Evolutionary conservation across 1,140 invertebrate species (phyloP), one percentile per base, ranked within the genome.

Genomic region (Drosophila carrolli): DNA sequence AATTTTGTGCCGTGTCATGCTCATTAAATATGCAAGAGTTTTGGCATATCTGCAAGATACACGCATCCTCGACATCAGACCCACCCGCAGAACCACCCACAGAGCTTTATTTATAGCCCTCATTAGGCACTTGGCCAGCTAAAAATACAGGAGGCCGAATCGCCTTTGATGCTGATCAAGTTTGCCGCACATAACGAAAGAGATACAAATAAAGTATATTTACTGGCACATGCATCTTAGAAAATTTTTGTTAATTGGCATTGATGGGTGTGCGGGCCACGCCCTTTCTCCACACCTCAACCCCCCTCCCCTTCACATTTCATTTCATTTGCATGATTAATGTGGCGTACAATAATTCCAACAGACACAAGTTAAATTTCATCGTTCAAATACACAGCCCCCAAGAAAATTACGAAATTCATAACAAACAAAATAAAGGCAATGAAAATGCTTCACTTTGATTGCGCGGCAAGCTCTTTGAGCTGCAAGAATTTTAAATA

Each of bases 231-330:
- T 67, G 55, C 55, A 67, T 80, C 62, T 50, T 70, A 38, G 53
- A 40, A 51, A 62, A 82, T 74, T 78, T 78, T 35, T 47, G 48
- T 19, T 82, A 83, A 83, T 83, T 82, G 68, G 43, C 75, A 68
- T 43, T 63, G 62, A 77, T 55, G 60, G 32, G 11, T 32, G 19
- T 43, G 46, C 19, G 38, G 11, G 43, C 27, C 41, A 56, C 13
- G 48, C 5, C 63, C 27, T 23, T n/a, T 13, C 10, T 4, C 2
- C 5, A 23, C n/a, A 50, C 59, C 47, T 63, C 16, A 38, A 1
- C 14, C 40, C 41, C 38, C 19, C 1, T 43, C 19, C 7, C 13
- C 47, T 77, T 13, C 47, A 13, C 48, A 40, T 77, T 56, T 77
- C 44, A 16, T 54, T 41, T 59, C 29, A 51, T 67, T 58, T 67